A percentile compares a stretch with the other conserved stretches of the same genome.
phyloP scores from a whole-genome alignment of 1,140 invertebrate species.

The Micrasema longulum region DNA sequence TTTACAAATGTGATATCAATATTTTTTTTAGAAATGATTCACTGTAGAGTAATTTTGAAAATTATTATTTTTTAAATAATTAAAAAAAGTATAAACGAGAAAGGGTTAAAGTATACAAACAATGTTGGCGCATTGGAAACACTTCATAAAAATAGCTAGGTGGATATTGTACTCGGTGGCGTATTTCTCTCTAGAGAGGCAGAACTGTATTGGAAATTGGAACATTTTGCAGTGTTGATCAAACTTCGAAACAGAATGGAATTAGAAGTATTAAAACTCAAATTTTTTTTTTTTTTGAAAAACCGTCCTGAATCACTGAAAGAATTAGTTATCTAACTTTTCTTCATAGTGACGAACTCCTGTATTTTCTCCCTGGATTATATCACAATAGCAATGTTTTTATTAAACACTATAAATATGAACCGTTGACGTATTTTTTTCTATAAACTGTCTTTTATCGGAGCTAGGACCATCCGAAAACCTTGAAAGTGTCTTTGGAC shows the following conservation, averaged over 20 bases:
- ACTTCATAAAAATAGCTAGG: neutral
- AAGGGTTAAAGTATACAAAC: slow-evolving; percentile 6
- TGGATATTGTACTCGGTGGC: neutral
- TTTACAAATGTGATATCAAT: too few relatives aligned
- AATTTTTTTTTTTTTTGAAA: neutral
- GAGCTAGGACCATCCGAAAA: too few relatives aligned
- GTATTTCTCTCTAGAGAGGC: neutral
- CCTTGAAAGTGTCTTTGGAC: too few relatives aligned
- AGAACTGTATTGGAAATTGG: slow-evolving; percentile 16
- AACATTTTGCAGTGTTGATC: neutral
- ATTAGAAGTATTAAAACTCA: neutral
- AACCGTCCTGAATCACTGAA: neutral
- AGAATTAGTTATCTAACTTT: neutral
- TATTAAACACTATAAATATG: neutral
- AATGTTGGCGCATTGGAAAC: slow-evolving; percentile 21
- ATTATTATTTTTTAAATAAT: too few relatives aligned
- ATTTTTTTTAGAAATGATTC: too few relatives aligned
- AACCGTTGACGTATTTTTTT: too few relatives aligned
- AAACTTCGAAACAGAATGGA: neutral
- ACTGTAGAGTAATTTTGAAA: too few relatives aligned
- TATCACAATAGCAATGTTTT: neutral
- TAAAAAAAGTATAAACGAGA: neutral
- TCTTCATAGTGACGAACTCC: neutral
- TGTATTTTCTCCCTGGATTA: too few relatives aligned
- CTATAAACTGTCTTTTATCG: too few relatives aligned